These are phyloP conservation scores for Drosophila prosaltans DNA, from an alignment of 1,140 invertebrate species.

Conservation along the genomic window DNA sequence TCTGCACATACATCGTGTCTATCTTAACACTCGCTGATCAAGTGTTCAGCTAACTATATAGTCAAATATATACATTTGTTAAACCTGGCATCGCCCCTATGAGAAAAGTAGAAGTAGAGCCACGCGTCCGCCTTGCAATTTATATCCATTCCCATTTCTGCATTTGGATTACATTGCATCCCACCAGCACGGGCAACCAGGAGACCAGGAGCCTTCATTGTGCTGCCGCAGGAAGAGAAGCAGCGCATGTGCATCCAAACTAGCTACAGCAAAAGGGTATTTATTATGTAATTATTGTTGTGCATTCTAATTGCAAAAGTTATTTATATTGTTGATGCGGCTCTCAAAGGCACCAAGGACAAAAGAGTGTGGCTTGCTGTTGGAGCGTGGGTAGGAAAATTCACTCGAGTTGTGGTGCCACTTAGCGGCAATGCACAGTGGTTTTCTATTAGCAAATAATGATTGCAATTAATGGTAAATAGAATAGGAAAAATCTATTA, in stretches of 20 bases:
- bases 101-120: conserved; percentile 22
- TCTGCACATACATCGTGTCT: neutral
- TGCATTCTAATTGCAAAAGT: conserved; percentile 53
- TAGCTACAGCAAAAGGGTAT: conserved; percentile 27
- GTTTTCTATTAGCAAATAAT: neutral
- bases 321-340: conserved; percentile 39
- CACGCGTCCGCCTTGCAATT: conserved; percentile 43
- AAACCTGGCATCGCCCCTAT: conserved; percentile 38
- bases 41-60: conserved; percentile 47
- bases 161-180: conserved; percentile 9
- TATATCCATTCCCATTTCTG: conserved; percentile 60
- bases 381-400: neutral
- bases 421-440: conserved; percentile 5
- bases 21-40: conserved; percentile 46
- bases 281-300: conserved; percentile 67
- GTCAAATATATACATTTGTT: conserved; percentile 57
- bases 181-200: neutral
- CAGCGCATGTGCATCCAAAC: conserved; percentile 17
- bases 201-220: conserved; percentile 8
- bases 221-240: conserved; percentile 4
- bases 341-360: conserved; percentile 2
- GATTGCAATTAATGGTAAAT: neutral
- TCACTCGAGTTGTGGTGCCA: conserved; percentile 2
- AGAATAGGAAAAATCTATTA: too few relatives aligned
- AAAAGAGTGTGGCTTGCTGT: neutral